Base-by-base conservation (phyloP, 2,797 vertebrate species). In the Enteromius unitaeniatus region DNA sequence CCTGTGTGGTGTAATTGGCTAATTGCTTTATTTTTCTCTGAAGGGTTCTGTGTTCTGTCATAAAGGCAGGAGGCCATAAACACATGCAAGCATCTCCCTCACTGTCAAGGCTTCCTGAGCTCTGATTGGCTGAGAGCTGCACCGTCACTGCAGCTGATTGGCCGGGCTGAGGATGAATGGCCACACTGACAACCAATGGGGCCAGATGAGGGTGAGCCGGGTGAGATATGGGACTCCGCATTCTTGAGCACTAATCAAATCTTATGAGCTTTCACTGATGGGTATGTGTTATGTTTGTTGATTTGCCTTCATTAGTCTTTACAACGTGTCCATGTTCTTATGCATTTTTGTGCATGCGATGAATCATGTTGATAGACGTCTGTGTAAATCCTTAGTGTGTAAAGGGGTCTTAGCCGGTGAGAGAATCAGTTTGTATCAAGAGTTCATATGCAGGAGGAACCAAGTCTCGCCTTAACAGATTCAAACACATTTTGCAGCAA, bases 41-140 rank as follows among this genome's bases (percentile, higher is more conserved):
- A 81, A 79, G 91, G 89, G 93, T 87, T 95, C 95, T 95, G 95
- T 89, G 94, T 94, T 94, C 60, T 90, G 83, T 95, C 94, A 93
- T 88, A 76, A 89, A 88, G 92, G 90, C 93, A 92, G 93, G 91
- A 91, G 89, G 87, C 89, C 91, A 91, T 92, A 94, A 94, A 94
- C 92, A 93, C 85, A 58, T 92, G 88, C 88, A 88, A 92, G 89
- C 90, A 89, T 92, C 92, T 93, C 88, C 85, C 86, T 93, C 91
- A 90, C 88, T 91, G 91, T 93, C 93, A 90, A 72, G 14, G 4
- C 78, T 85, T 81, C 55, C 77, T 69, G n/a, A 47, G 19, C 28
- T 85, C 75, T 88, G 90, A 93, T 94, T 94, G 93, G 93, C 88
- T 86, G 26, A 84, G 85, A 85, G 84, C 73, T 3, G 85, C 84